These are phyloP conservation scores for Chymomyza costata DNA, from an alignment of 1,140 invertebrate species.

Conservation along the genomic window DNA sequence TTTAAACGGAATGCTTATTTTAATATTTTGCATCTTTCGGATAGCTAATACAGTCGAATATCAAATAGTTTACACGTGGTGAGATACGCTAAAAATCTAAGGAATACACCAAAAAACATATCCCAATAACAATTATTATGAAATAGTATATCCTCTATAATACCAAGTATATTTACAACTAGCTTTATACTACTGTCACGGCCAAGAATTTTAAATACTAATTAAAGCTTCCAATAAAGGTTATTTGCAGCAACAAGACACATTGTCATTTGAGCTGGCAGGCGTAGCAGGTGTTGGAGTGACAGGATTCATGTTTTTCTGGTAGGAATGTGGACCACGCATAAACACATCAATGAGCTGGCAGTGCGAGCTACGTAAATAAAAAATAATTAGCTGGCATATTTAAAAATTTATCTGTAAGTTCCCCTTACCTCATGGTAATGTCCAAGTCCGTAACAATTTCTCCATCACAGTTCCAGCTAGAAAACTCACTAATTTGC, in stretches of 20 bases:
- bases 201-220: slow-evolving; percentile 39
- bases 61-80: slow-evolving; percentile 37
- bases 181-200: slow-evolving; percentile 37
- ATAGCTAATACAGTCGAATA: slow-evolving; percentile 61
- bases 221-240: slow-evolving; percentile 26
- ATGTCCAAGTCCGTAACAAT: slow-evolving; percentile 82
- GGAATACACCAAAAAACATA: slow-evolving; percentile 13
- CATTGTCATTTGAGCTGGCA: slow-evolving; percentile 57
- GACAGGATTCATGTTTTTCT: slow-evolving; percentile 39
- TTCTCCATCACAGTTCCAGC: slow-evolving; percentile 94
- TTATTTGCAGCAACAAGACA: slow-evolving; percentile 61
- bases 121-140: slow-evolving; percentile 24
- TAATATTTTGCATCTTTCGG: slow-evolving; percentile 47
- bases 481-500: slow-evolving; percentile 74
- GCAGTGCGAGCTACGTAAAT: slow-evolving; percentile 76
- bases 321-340: slow-evolving; percentile 74
- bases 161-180: slow-evolving; percentile 37
- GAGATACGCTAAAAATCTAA: slow-evolving; percentile 29
- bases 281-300: slow-evolving; percentile 37
- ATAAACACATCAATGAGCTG: slow-evolving; percentile 79
- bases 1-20: slow-evolving; percentile 51
- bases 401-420: background rate
- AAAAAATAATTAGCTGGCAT: background rate
- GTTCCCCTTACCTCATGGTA: slow-evolving; percentile 80
- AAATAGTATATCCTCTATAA: slow-evolving; percentile 18